Base-by-base conservation (phyloP, 2,113 vertebrate genomes). In the Oenanthe oenanthe region DNA sequence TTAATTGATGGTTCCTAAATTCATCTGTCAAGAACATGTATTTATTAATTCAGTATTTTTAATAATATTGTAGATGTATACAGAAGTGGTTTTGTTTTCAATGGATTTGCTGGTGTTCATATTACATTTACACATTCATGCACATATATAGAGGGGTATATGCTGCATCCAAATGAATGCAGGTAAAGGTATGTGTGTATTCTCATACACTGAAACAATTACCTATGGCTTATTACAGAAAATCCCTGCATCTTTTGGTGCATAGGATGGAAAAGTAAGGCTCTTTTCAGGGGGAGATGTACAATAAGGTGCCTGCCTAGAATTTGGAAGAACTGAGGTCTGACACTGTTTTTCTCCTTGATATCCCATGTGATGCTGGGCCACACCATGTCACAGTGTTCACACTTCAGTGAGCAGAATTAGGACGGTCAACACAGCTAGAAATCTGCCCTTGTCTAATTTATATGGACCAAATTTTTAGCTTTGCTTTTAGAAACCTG, bases 1-100 rank as follows among this genome's bases (percentile, higher is more conserved):
- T 92, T 98, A 98, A 98, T 97, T 97, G 98, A 98, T 98, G 95
- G 89, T 89, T 97, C 93, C 93, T 93, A 93, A 95, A 97, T 94
- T 96, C 92, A 95, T 96, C 97, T 95, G 95, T 96, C 95, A 97
- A 94, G 76, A 95, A 88, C 67, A 68, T 58, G 82, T 96, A 97
- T 98, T 97, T 98, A 98, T 98, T 95, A 95, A 93, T 81, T 95
- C 95, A 97, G 60, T 93, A 94, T 97, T 97, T 97, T 97, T 97
- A 97, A 97, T 98, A 98, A 97, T 96, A 87, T 79, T 89, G 70
- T 51, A 86, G 84, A 88, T 76, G 66, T 43, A 73, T n/a, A 87
- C 47, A 53, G 83, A 91, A 89, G 26, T 81, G 25, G 28, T 20
- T 76, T 92, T 66, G 57, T 88, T 74, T 74, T 40, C 70, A 90